phyloP scores from a whole-genome alignment of 1,140 invertebrate species.

The Kradibia gibbosae region DNA sequence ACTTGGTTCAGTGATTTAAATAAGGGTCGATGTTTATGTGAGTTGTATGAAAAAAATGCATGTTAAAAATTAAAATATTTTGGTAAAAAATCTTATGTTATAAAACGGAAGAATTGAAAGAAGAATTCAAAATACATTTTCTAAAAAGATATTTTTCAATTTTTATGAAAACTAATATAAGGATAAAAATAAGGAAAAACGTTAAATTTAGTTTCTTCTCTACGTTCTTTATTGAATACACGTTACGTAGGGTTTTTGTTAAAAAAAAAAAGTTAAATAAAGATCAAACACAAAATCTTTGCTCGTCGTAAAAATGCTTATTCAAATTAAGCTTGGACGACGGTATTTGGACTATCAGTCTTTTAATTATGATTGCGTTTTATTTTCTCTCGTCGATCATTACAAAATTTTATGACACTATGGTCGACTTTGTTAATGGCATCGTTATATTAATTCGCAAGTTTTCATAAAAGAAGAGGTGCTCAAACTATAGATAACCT shows the following conservation, averaged over 20 bases:
- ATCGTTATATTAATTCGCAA: not conserved
- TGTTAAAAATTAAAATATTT: no score
- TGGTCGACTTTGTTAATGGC: not conserved
- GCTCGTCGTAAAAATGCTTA: not conserved
- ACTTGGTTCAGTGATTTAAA: no score
- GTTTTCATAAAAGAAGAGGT: not conserved
- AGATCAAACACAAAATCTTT: not conserved
- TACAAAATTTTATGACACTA: constrained; percentile 24
- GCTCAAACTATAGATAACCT: no score
- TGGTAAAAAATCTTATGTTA: no score
- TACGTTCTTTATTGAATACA: not conserved
- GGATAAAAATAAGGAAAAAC: no score
- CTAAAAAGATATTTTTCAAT: no score
- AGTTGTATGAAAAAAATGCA: no score
- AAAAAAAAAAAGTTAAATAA: not conserved
- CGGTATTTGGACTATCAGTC: not conserved
- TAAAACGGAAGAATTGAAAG: no score
- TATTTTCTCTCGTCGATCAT: constrained; percentile 2
- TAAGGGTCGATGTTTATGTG: no score
- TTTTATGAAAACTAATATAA: no score
- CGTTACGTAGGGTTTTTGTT: not conserved
- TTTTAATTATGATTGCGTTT: constrained; percentile 11
- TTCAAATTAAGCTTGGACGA: not conserved
- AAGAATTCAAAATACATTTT: no score
- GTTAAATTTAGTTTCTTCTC: no score